A percentile compares a stretch with the other conserved stretches of the same genome.
phyloP scores from a whole-genome alignment of 1,140 invertebrate species.

The Liolophura sinensis region DNA sequence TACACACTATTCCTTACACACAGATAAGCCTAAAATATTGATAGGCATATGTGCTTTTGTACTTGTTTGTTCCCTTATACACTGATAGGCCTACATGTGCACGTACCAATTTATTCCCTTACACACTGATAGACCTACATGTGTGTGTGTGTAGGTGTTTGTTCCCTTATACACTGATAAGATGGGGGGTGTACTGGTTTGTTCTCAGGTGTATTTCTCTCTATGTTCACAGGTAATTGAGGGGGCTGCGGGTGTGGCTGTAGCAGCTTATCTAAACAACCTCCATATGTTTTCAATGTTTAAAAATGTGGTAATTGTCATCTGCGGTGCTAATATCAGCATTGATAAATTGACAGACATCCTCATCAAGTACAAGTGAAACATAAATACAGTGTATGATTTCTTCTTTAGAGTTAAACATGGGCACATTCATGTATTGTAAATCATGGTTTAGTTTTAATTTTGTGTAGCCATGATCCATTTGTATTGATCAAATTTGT shows the following conservation, averaged over 20 bases:
- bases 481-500: no score
- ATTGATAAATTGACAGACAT: conserved; percentile 14
- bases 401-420: no score
- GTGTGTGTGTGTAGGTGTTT: no score
- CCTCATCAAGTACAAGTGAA: conserved; percentile 5
- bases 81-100: no score
- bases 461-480: no score
- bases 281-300: conserved; percentile 15
- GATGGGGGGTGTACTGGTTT: not conserved
- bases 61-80: no score
- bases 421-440: no score
- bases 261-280: conserved; percentile 27
- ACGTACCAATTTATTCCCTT: no score
- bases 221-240: conserved; percentile 25
- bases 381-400: not conserved
- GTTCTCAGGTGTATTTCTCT: not conserved
- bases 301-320: conserved; percentile 23
- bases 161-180: no score
- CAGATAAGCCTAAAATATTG: not conserved
- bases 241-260: conserved; percentile 26
- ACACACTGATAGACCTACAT: not conserved
- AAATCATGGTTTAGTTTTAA: no score
- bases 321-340: conserved; percentile 32
- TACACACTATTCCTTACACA: no score
- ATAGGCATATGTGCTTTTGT: no score